Base-by-base conservation (phyloP, 2,888 invertebrate species). In the Graphium colonna region DNA sequence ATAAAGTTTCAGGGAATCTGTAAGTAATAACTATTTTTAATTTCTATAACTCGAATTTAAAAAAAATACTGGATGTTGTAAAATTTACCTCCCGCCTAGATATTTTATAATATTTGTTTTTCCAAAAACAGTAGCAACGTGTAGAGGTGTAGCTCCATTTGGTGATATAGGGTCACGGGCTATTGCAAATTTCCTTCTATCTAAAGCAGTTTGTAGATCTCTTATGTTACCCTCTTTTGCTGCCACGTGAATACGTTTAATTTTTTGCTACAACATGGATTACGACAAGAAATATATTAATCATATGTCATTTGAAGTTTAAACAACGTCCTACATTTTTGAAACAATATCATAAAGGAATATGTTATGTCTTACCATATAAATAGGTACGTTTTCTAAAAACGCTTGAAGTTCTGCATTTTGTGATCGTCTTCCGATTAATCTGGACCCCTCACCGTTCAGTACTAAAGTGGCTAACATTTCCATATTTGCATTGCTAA, bases 181-280 rank as follows among this genome's bases (percentile, higher is more conserved):
- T 57, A 96, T 93, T 0, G 97, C 97, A 75, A 98, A 95, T 91
- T 97, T 96, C 72, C 97, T 94, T 62, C 97, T 90, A 81, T 98
- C 96, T 68, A 97, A 79, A 0, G 96, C 94, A 63, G 95, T 93
- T 80, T 97, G 97, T 51, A 98, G 89, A 65, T 96, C 95, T 64
- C 95, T 90, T 60, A 98, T 90, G 70, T 94, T 95, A 3, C 98
- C 98, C 64, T 95, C 94, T 65, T 93, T 92, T 15, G 97, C 95
- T 28, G 97, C 96, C 64, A 94, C 84, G 75, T 98, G 98, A 21
- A 98, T 96, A 56, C 94, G 92, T 60, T 95, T 94, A 62, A 98
- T 97, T 92, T 98, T 97, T 64, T 93, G 93, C 97, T 97, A 67
- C 21, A 40, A 50, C 18, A 41, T 39, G 39, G 26, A 33, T 31